Conservation (phyloP, 2,113 vertebrate genomes). For the Monopterus albus region DNA sequence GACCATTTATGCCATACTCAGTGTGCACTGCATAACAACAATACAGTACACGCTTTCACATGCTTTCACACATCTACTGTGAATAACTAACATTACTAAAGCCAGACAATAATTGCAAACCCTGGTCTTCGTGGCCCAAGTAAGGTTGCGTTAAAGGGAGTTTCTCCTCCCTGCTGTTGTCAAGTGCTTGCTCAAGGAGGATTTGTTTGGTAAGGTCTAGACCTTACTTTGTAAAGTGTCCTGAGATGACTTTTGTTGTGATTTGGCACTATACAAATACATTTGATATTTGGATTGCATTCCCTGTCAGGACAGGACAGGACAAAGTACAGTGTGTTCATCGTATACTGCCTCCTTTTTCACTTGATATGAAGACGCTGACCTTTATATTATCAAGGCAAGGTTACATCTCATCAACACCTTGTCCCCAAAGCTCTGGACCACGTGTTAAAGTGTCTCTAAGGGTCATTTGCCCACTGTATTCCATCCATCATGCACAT, state of each 20-base stretch:
- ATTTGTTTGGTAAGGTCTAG: too few relatives aligned
- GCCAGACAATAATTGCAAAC: conserved; percentile 30
- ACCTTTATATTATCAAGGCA: conserved; percentile 59
- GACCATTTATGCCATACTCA: conserved; percentile 17
- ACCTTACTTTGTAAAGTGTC: too few relatives aligned
- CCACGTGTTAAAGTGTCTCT: conserved; percentile 53
- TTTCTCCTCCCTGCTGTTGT: neutral
- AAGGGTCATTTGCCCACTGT: conserved; percentile 51
- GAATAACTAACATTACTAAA: conserved; percentile 39
- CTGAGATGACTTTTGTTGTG: too few relatives aligned
- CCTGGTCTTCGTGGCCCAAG: conserved; percentile 11
- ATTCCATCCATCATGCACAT: conserved; percentile 48
- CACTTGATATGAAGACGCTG: conserved; percentile 16
- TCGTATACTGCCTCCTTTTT: conserved; percentile 16
- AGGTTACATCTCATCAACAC: conserved; percentile 62
- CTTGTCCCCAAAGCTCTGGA: conserved; percentile 57
- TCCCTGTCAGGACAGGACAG: too few relatives aligned
- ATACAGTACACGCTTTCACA: too few relatives aligned
- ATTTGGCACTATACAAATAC: too few relatives aligned
- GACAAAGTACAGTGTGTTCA: neutral
- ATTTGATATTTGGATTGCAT: too few relatives aligned
- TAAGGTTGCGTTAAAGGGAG: too few relatives aligned
- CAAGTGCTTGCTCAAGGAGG: too few relatives aligned
- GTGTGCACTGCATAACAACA: conserved; percentile 36
- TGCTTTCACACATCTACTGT: conserved; percentile 26